phyloP scores from a whole-genome alignment of 2,797 vertebrate species.

The Schizothorax lantsangensis region DNA sequence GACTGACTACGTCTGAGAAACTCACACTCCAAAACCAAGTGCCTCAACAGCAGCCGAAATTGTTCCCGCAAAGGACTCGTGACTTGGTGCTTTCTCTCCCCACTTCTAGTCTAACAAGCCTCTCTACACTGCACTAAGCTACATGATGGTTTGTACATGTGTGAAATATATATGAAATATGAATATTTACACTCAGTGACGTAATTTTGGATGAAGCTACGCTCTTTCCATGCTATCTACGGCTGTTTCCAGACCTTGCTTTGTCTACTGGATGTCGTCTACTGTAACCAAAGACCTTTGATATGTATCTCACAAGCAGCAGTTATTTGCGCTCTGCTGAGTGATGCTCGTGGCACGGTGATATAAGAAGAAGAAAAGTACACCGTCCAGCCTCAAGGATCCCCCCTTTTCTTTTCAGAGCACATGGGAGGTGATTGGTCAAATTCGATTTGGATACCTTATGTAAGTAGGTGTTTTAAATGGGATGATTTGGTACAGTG shows the following conservation, averaged over 20 bases:
- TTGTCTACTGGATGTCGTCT: conserved; percentile 64
- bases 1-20: conserved; percentile 58
- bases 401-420: not conserved
- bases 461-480: conserved; percentile 21
- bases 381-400: conserved; percentile 21
- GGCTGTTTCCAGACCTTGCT: conserved; percentile 55
- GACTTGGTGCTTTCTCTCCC: conserved; percentile 47
- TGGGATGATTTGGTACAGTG: conserved; percentile 30
- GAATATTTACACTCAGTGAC: conserved; percentile 38
- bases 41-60: conserved; percentile 53
- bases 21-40: conserved; percentile 63
- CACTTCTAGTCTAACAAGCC: conserved; percentile 46
- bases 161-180: conserved; percentile 42
- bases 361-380: conserved; percentile 41
- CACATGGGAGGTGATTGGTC: conserved; percentile 31
- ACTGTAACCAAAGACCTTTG: conserved; percentile 67
- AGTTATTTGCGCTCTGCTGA: conserved; percentile 64
- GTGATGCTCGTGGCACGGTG: conserved; percentile 59
- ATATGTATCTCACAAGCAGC: conserved; percentile 60
- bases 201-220: conserved; percentile 62
- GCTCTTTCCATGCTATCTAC: conserved; percentile 40
- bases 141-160: conserved; percentile 42
- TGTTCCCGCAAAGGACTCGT: conserved; percentile 39
- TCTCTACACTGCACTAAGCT: conserved; percentile 44
- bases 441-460: conserved; percentile 21